Base-by-base conservation (phyloP, 2,113 vertebrate genomes). In the Stictonetta naevosa region DNA sequence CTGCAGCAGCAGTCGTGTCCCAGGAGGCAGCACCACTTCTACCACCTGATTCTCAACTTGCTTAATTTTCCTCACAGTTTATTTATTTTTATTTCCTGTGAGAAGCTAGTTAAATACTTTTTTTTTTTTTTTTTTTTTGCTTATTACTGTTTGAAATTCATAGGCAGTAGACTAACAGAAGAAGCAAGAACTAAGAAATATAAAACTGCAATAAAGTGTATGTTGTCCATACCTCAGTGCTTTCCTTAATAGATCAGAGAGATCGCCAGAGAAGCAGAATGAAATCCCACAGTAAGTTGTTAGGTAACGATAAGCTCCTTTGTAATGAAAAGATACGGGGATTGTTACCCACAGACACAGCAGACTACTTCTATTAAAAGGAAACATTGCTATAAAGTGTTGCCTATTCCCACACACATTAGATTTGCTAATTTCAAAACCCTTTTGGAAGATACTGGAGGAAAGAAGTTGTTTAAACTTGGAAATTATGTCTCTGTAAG, bases 161-260 rank as follows among this genome's bases (percentile, higher is more conserved):
- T 82, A 5, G 22, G 50, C 68, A 63, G 64, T 72, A 95, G 60
- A 62, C 53, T 83, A 83, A 83, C 64, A 91, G 86, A 92, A 96
- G 95, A 85, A 88, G 55, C 79, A 88, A 83, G 71, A 56, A 53
- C 89, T 80, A 67, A 38, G n/a, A 62, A 95, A 93, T 93, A 68
- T 83, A 86, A 87, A 92, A 93, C 85, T 95, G 83, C 91, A 91
- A 31, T 95, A 94, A 94, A 92, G 83, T 86, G 44, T 62, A 46
- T 76, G 92, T 92, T 96, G 90, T 86, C 95, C 86, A 79, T 94
- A 97, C 86, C 83, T 96, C 88, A 86, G 79, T 96, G 92, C 88
- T 95, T 96, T 97, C 48, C 90, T 85, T 95, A 81, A 95, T 89
- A 85, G 90, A 97, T 93, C 93, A 95, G 66, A 83, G 76, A 86